phyloP scores from a whole-genome alignment of 2,888 invertebrate species.

The Torymus aiolomorphi region DNA sequence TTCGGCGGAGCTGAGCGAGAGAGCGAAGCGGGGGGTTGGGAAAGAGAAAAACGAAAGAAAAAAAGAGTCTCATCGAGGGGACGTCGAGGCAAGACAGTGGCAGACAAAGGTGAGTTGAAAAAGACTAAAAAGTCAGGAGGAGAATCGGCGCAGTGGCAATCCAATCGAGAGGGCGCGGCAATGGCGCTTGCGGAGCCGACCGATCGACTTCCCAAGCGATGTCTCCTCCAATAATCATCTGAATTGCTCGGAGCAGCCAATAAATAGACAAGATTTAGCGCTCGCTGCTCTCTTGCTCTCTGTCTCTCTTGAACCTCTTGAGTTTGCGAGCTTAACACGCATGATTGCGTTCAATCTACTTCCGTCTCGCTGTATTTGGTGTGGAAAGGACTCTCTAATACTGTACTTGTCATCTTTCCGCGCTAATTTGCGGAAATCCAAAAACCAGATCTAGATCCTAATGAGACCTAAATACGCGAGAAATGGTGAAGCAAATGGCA shows the following conservation, averaged over 20 bases:
- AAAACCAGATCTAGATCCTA: not conserved
- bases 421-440: too few species aligned
- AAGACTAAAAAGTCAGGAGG: slow-evolving; percentile 51
- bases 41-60: slow-evolving; percentile 31
- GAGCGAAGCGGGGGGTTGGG: not conserved
- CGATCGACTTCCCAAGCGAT: slow-evolving; percentile 63
- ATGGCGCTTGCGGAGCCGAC: slow-evolving; percentile 47
- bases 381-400: slow-evolving; percentile 59
- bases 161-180: slow-evolving; percentile 64
- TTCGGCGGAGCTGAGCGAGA: slow-evolving; percentile 11
- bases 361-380: slow-evolving; percentile 64
- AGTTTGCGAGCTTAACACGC: slow-evolving; percentile 64
- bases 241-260: slow-evolving; percentile 66
- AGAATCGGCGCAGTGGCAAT: slow-evolving; percentile 60
- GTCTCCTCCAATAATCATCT: slow-evolving; percentile 69
- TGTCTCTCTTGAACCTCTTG: slow-evolving; percentile 57
- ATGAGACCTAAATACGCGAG: not conserved
- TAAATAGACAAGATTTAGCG: slow-evolving; percentile 72
- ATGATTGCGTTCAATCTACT: slow-evolving; percentile 69
- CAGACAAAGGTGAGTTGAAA: slow-evolving; percentile 48
- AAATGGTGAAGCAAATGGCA: too few species aligned
- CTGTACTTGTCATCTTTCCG: too few species aligned
- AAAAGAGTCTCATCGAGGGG: slow-evolving; percentile 45
- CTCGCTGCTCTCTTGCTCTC: slow-evolving; percentile 27
- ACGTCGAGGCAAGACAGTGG: not conserved